Percentiles rank a stretch among this genome's conserved stretches.
phyloP scores from a whole-genome alignment of 2,113 vertebrate genomes.

The Nycticorax nycticorax region DNA sequence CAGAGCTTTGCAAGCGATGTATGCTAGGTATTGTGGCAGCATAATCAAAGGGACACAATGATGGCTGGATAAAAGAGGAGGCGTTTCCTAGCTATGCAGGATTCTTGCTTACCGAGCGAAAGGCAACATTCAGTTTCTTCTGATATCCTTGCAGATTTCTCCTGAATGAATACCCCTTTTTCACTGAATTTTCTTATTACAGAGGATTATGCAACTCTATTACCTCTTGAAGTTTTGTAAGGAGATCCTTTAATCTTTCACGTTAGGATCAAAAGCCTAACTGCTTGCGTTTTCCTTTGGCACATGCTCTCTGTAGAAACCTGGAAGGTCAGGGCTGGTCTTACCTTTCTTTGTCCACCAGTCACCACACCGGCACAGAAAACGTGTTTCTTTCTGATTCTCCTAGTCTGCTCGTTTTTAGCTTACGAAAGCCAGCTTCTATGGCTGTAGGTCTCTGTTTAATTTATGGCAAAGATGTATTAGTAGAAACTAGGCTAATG shows the following conservation, averaged over 20 bases:
- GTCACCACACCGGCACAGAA: neutral
- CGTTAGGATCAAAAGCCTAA: neutral
- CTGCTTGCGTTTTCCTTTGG: neutral
- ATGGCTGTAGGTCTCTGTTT: neutral
- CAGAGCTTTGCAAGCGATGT: neutral
- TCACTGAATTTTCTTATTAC: neutral
- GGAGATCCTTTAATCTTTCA: neutral
- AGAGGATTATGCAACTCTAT: neutral
- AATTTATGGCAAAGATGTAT: neutral
- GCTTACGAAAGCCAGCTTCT: neutral
- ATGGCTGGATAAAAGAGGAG: constrained; percentile 8
- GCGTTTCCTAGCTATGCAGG: neutral
- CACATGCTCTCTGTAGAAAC: neutral
- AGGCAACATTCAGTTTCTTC: neutral
- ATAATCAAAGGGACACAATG: neutral
- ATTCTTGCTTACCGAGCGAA: neutral
- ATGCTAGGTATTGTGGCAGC: neutral
- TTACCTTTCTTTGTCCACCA: neutral
- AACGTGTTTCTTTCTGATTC: neutral
- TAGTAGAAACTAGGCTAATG: neutral
- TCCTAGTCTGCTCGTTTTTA: neutral
- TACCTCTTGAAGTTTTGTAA: neutral
- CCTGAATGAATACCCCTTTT: neutral
- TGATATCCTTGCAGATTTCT: neutral
- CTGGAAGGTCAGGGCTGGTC: neutral